A percentile compares a stretch with the other conserved stretches of the same genome.
phyloP scores from a whole-genome alignment of 2,113 vertebrate species.

The Pelecanus crispus region DNA sequence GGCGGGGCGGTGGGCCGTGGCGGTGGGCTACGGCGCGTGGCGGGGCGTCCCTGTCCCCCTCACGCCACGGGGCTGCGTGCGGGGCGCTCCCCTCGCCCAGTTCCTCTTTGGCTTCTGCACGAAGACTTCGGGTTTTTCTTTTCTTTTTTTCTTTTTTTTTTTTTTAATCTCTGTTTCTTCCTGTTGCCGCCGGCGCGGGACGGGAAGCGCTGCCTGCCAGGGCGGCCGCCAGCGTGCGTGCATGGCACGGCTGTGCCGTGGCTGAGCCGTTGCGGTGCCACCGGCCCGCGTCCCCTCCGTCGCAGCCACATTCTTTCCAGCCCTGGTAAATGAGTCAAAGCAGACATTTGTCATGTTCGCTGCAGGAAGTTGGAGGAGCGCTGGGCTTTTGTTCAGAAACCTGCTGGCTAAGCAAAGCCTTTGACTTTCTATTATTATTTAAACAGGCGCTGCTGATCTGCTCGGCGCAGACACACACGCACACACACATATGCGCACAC shows the following conservation, averaged over 20 bases:
- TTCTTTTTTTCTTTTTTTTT: background rate
- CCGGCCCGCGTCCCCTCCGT: background rate
- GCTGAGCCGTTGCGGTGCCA: background rate
- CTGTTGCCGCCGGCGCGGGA: background rate
- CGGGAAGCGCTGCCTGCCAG: background rate
- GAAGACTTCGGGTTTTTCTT: background rate
- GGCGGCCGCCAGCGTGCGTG: background rate
- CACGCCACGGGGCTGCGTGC: background rate
- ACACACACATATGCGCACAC: too few relatives aligned
- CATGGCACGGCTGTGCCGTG: background rate
- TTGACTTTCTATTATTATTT: slow-evolving; percentile 82
- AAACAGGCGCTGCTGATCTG: slow-evolving; percentile 68
- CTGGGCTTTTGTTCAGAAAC: slow-evolving; percentile 80
- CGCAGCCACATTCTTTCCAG: slow-evolving; percentile 43
- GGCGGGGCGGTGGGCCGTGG: background rate
- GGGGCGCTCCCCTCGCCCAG: background rate
- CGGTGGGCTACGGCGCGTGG: background rate
- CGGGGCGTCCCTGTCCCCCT: background rate
- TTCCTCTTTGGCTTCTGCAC: slow-evolving; percentile 1
- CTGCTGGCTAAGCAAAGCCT: slow-evolving; percentile 82
- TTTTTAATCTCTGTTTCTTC: background rate
- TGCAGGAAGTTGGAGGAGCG: slow-evolving; percentile 72
- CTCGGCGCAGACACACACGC: background rate
- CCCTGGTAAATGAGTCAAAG: slow-evolving; percentile 57
- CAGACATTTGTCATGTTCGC: slow-evolving; percentile 80